Conservation (phyloP, 1,140 invertebrate genomes). For the Ostrea edulis region DNA sequence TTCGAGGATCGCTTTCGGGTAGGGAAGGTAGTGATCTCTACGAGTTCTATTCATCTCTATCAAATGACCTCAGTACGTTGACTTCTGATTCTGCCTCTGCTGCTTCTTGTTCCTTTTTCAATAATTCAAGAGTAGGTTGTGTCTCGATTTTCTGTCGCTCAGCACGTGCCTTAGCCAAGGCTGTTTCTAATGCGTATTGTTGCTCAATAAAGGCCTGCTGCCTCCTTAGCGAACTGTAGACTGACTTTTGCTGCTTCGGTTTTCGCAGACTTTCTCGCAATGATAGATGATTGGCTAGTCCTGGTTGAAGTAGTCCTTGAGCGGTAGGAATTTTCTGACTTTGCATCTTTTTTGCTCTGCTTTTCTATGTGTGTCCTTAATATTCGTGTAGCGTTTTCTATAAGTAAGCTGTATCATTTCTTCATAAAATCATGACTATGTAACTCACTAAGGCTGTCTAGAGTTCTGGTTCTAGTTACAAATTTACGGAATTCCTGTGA, state of each 20-base stretch:
- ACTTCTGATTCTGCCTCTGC: constrained; percentile 22
- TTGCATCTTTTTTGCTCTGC: not conserved
- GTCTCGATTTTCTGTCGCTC: constrained; percentile 15
- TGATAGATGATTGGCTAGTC: constrained; percentile 14
- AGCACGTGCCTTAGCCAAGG: not conserved
- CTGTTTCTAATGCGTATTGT: constrained; percentile 1
- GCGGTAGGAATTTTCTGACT: constrained; percentile 7
- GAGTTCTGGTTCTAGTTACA: not conserved
- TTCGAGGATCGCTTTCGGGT: not conserved
- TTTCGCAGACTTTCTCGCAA: constrained; percentile 6
- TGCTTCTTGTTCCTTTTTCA: not conserved
- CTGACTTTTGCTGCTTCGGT: constrained; percentile 25
- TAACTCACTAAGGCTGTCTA: not conserved
- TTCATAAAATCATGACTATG: not conserved
- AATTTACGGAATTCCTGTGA: not conserved
- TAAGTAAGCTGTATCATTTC: not conserved
- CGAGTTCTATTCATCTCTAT: not conserved
- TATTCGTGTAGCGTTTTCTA: not conserved
- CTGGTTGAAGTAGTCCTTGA: not conserved
- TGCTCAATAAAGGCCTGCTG: constrained; percentile 17
- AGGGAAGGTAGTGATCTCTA: not conserved
- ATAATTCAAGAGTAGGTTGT: not conserved
- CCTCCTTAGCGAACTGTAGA: constrained; percentile 14
- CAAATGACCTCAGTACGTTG: not conserved
- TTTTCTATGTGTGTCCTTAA: not conserved